Base-by-base conservation (phyloP, 35 echinoderm and acorn worm genomes). In the Ptychodera flava region DNA sequence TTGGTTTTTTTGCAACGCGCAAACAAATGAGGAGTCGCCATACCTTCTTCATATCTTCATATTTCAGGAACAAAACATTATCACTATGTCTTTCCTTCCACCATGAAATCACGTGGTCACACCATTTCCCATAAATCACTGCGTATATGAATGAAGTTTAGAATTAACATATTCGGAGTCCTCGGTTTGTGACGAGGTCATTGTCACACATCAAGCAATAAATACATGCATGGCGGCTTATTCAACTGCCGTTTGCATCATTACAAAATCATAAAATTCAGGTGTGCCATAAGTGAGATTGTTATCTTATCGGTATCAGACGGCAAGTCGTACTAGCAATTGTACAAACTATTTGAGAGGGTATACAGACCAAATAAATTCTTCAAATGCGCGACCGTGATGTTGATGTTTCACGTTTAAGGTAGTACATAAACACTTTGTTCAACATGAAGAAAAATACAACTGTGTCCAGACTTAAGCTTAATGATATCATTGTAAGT, bases 21-120 rank as follows among this genome's bases (percentile, higher is more conserved):
- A 22, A 64, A 64, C 45, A 22, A 64, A 22, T 64, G 22, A 64
- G 22, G 6, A 12, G 6, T 6, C 22, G 45, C 45, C 22, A 64
- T 64, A 79, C 88, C 38, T 35, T 77, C 35, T 90, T 90, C 52
- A 77, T 78, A 36, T 90, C 88, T 78, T 90, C 88, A 37, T 83
- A 90, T 16, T 83, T 83, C 2, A 90, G 36, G 34, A 90, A 90
- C 83, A 90, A 28, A 27, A 90, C 75, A 78, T 90, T 85, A 28
- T 84, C 82, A 0, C 85, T 82, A 31, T 90, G 37, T 35, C 88
- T 80, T 15, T 31, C 35, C 1, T 90, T 37, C 88, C 88, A 90
- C 34, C 64, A 90, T 31, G 82, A 85, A 15, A 90, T 34, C 15
- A 77, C 82, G 64, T 90, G 88, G 28, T 84, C 82, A 75, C 52